A percentile compares a stretch with the other conserved stretches of the same genome.
phyloP scores from a whole-genome alignment of 2,888 invertebrate genomes.

The Mimas tiliae region DNA sequence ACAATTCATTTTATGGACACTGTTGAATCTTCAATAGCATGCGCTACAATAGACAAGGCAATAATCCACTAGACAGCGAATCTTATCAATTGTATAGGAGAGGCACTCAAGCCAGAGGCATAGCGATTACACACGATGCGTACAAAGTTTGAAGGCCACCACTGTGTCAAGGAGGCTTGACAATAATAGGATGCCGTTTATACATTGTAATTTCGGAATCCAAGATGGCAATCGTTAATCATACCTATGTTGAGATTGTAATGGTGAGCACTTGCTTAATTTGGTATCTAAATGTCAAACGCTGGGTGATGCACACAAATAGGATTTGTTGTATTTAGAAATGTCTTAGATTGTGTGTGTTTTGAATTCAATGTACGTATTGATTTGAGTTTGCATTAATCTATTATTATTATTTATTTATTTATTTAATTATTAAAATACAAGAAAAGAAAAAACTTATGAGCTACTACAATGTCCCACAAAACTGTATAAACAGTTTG shows the following conservation, averaged over 20 bases:
- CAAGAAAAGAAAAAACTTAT: too few species aligned
- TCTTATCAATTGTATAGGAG: background rate
- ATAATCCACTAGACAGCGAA: background rate
- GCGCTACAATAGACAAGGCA: background rate
- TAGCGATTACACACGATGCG: slow-evolving; percentile 24
- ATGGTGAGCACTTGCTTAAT: background rate
- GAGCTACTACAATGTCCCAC: too few species aligned
- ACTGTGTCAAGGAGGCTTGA: slow-evolving; percentile 21
- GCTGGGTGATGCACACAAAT: background rate
- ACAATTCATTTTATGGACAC: background rate
- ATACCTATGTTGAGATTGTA: background rate
- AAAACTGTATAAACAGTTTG: too few species aligned
- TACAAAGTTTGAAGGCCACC: slow-evolving; percentile 25
- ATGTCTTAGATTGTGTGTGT: too few species aligned
- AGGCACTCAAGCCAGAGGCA: background rate
- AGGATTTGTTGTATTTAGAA: background rate
- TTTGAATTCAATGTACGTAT: background rate
- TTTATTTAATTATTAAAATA: too few species aligned
- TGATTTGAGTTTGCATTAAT: background rate
- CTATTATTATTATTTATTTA: too few species aligned
- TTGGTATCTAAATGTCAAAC: slow-evolving; percentile 10
- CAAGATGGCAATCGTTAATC: slow-evolving; percentile 21
- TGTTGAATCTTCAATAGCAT: background rate
- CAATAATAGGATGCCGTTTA: slow-evolving; percentile 16
- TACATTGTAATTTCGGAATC: slow-evolving; percentile 19